phyloP scores from a whole-genome alignment of 2,888 invertebrate species.

The Allophyes oxyacanthae region DNA sequence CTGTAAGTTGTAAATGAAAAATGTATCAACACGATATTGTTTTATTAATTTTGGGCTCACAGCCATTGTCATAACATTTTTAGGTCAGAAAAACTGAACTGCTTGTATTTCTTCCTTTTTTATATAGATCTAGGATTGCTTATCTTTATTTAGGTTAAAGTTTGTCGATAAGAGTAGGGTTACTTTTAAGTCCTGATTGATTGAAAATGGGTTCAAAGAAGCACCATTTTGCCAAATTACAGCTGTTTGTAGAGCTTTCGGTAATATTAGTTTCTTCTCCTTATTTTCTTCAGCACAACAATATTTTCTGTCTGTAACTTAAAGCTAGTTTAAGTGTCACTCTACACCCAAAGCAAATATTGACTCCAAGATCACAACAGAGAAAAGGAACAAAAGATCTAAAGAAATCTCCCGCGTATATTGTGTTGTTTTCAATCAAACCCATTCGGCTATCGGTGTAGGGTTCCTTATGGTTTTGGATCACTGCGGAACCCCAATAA shows the following conservation, averaged over 20 bases:
- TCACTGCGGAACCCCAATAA: slow-evolving; percentile 70
- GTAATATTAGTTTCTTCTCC: too few relatives aligned
- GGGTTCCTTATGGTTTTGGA: slow-evolving; percentile 63
- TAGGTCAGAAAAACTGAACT: slow-evolving; percentile 9
- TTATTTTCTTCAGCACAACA: too few relatives aligned
- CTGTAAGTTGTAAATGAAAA: slow-evolving; percentile 58
- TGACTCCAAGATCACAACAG: not conserved
- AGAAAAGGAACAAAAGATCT: slow-evolving; percentile 4
- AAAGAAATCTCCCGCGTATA: slow-evolving; percentile 15
- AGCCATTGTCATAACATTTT: slow-evolving; percentile 28
- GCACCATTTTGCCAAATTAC: too few relatives aligned
- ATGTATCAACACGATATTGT: slow-evolving; percentile 57
- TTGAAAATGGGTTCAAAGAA: too few relatives aligned
- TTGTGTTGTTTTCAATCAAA: slow-evolving; percentile 67
- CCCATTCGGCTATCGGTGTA: slow-evolving; percentile 50
- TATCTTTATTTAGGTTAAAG: not conserved
- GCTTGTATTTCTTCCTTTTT: slow-evolving; percentile 3
- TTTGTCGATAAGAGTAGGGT: not conserved
- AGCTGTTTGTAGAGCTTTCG: too few relatives aligned
- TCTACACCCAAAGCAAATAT: not conserved
- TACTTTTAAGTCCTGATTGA: too few relatives aligned
- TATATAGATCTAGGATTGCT: not conserved
- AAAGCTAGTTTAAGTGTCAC: too few relatives aligned
- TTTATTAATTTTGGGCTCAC: slow-evolving; percentile 51
- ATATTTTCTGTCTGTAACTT: too few relatives aligned